A percentile compares a stretch with the other conserved stretches of the same genome.
Conservation (phyloP, 1,140 invertebrate genomes). For the Pentalonia nigronervosa region DNA sequence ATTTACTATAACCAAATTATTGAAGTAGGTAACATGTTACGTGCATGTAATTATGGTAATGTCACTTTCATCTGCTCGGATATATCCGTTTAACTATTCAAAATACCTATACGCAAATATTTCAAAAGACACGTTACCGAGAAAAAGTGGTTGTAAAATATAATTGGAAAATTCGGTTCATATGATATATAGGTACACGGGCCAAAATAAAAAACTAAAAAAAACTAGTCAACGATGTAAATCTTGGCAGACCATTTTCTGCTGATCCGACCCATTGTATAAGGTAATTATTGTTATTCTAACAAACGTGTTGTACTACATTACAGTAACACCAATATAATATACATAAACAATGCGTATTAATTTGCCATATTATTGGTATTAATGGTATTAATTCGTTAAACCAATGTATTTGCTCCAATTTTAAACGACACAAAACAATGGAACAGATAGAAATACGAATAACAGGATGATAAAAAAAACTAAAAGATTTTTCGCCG, state of each 20-base stretch:
- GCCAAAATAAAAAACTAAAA: not conserved
- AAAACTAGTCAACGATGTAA: not conserved
- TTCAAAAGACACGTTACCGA: not conserved
- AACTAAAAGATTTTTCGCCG: not conserved
- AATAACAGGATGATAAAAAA: not conserved
- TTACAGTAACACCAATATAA: not conserved
- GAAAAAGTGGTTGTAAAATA: not conserved
- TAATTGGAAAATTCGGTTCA: not conserved
- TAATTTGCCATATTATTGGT: not conserved
- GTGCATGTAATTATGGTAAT: not conserved
- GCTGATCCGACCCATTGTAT: not conserved
- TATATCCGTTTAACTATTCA: not conserved
- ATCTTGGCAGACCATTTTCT: not conserved
- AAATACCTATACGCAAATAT: not conserved
- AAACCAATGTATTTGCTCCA: not conserved
- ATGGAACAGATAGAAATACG: not conserved
- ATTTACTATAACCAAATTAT: not conserved
- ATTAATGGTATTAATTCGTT: not conserved
- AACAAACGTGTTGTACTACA: not conserved
- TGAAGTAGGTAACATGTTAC: not conserved
- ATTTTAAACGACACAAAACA: not conserved
- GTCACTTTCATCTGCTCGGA: not conserved
- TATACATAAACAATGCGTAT: not conserved
- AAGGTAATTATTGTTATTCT: not conserved
- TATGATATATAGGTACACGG: not conserved